phyloP scores from a whole-genome alignment of 2,888 invertebrate species.

The Drosophila colorata region DNA sequence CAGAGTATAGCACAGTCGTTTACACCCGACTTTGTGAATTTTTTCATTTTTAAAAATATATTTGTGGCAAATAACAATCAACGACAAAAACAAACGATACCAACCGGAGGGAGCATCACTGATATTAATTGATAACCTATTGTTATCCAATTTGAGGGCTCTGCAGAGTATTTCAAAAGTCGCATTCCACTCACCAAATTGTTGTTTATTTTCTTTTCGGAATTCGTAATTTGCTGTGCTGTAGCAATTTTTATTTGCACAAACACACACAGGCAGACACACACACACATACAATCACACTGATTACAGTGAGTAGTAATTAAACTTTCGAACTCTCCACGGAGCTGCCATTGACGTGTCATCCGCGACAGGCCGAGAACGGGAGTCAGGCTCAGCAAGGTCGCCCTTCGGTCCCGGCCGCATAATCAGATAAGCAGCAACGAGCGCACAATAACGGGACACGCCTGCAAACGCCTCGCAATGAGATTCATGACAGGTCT shows the following conservation, averaged over 20 bases:
- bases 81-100: neutral
- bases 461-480: conserved; percentile 52
- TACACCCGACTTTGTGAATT: no score
- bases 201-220: conserved; percentile 30
- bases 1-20: no score
- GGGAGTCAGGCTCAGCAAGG: conserved; percentile 28
- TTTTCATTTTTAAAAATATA: no score
- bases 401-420: conserved; percentile 47
- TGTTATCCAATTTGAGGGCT: neutral
- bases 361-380: conserved; percentile 48
- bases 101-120: no score
- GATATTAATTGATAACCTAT: neutral
- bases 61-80: no score
- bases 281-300: conserved; percentile 30
- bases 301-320: conserved; percentile 80
- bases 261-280: conserved; percentile 33
- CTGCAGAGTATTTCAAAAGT: conserved; percentile 1
- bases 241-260: conserved; percentile 50
- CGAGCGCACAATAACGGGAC: conserved; percentile 39
- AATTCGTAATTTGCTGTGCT: conserved; percentile 37
- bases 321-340: conserved; percentile 82
- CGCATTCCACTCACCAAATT: conserved; percentile 2
- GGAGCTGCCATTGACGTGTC: conserved; percentile 72
- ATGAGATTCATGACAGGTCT: conserved; percentile 73
- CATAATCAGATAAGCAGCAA: conserved; percentile 73